Evolutionary conservation across 2,113 vertebrate genomes (phyloP).

Genomic region (Oxygymnocypris stewartii): DNA sequence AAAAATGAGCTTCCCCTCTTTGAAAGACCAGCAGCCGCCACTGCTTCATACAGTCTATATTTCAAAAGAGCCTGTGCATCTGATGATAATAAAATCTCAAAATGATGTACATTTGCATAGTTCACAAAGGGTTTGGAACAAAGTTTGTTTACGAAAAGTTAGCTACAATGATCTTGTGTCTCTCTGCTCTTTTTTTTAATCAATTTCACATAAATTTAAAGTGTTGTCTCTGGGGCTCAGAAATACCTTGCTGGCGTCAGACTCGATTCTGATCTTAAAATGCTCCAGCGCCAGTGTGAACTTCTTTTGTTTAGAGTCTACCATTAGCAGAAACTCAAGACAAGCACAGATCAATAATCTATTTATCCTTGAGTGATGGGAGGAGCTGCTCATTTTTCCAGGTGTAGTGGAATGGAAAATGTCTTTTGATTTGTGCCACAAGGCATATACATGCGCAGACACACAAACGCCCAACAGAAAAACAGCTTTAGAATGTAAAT

Average conservation of each 20-base stretch:
- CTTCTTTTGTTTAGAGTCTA: too few relatives aligned
- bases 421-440: not conserved
- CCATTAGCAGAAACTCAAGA: too few relatives aligned
- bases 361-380: not conserved
- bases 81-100: not conserved
- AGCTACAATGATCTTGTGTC: not conserved
- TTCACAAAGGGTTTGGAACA: not conserved
- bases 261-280: too few relatives aligned
- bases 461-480: not conserved
- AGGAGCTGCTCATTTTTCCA: not conserved
- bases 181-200: not conserved
- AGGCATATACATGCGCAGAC: not conserved
- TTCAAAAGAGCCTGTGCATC: not conserved
- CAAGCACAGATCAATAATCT: conserved; percentile 15
- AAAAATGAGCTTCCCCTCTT: too few relatives aligned
- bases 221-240: not conserved
- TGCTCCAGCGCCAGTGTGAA: too few relatives aligned
- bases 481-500: not conserved
- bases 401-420: not conserved
- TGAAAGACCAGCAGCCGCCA: too few relatives aligned
- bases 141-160: not conserved
- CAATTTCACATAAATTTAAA: not conserved
- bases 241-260: too few relatives aligned
- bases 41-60: not conserved
- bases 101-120: not conserved